phyloP scores from a whole-genome alignment of 1,140 invertebrate species.

The Cherax destructor region DNA sequence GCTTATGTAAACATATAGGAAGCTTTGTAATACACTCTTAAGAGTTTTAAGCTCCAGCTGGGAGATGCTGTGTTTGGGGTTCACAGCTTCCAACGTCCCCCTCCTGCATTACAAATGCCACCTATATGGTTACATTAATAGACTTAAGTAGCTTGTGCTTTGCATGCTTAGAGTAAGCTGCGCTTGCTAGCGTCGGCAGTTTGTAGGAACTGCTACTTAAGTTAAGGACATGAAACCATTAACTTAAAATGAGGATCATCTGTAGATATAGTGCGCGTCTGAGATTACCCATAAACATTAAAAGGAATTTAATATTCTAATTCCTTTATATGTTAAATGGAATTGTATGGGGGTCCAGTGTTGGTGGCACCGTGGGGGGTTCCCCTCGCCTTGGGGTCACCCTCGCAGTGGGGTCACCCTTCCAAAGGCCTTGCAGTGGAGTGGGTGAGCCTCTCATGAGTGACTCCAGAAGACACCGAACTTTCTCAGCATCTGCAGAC shows the following conservation, averaged over 20 bases:
- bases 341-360: too few species aligned
- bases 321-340: too few species aligned
- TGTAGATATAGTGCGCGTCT: background rate
- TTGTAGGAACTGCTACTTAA: background rate
- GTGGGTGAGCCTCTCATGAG: too few species aligned
- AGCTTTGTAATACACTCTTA: background rate
- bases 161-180: background rate
- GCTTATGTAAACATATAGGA: background rate
- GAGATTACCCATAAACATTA: too few species aligned
- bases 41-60: background rate
- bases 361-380: too few species aligned
- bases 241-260: background rate
- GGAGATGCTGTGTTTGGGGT: slow-evolving; percentile 14
- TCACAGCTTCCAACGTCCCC: slow-evolving; percentile 13
- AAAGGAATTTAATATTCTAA: too few species aligned
- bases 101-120: background rate
- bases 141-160: background rate
- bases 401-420: too few species aligned
- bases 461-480: too few species aligned
- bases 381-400: too few species aligned
- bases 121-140: background rate
- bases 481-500: too few species aligned
- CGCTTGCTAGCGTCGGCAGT: background rate
- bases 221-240: background rate
- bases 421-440: too few species aligned